These are phyloP conservation scores for Orussus abietinus DNA, from an alignment of 1,140 invertebrate genomes.

Conservation along the genomic window DNA sequence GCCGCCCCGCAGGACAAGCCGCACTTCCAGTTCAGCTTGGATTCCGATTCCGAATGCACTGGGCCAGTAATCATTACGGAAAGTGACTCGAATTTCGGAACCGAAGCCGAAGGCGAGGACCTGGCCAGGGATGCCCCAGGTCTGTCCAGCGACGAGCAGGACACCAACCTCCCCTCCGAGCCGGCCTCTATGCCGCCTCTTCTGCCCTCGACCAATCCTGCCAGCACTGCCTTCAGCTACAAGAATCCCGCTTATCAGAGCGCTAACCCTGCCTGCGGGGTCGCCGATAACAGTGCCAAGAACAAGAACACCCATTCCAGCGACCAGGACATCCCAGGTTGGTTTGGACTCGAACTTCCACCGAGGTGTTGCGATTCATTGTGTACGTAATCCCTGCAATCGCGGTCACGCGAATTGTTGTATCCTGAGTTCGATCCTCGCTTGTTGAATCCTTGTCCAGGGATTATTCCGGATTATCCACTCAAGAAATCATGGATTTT, in stretches of 20 bases:
- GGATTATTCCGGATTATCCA: too few relatives aligned
- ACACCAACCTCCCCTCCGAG: slow-evolving; percentile 48
- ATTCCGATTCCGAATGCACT: slow-evolving; percentile 36
- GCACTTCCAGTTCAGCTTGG: slow-evolving; percentile 52
- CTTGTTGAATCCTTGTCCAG: too few relatives aligned
- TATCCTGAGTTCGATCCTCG: too few relatives aligned
- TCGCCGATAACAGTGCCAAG: slow-evolving; percentile 28
- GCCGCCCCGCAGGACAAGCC: slow-evolving; percentile 51
- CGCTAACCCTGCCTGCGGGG: slow-evolving; percentile 59
- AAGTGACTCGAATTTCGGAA: slow-evolving; percentile 21
- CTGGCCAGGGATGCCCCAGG: neutral
- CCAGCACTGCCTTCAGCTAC: slow-evolving; percentile 61
- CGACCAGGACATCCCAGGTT: slow-evolving; percentile 51
- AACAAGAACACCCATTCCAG: slow-evolving; percentile 42
- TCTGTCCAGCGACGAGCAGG: slow-evolving; percentile 34
- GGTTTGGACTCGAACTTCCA: too few relatives aligned
- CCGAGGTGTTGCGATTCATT: too few relatives aligned
- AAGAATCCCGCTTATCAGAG: slow-evolving; percentile 72
- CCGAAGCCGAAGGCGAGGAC: slow-evolving; percentile 3
- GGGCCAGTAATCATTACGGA: slow-evolving; percentile 23
- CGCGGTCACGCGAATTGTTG: too few relatives aligned
- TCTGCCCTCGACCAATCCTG: slow-evolving; percentile 35
- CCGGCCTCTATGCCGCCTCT: slow-evolving; percentile 59
- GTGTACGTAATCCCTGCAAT: slow-evolving; percentile 28
- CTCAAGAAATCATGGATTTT: too few relatives aligned